These are phyloP conservation scores for Zophobas atratus DNA, from an alignment of 1,140 invertebrate genomes.

Conservation along the genomic window DNA sequence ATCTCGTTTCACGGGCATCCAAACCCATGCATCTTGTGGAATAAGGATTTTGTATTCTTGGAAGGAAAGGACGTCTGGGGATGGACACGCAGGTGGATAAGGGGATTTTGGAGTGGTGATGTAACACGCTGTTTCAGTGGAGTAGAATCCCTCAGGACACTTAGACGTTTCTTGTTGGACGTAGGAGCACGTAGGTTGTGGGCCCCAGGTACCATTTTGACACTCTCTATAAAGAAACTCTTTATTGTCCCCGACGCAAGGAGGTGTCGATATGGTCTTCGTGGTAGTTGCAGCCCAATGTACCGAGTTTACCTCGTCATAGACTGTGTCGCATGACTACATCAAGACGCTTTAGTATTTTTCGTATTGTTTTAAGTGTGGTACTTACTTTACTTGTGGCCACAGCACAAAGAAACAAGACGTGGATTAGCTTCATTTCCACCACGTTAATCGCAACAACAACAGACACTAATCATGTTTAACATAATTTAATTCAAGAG, in stretches of 20 bases:
- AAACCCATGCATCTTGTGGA: background rate
- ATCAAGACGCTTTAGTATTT: no score
- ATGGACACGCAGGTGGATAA: constrained; percentile 10
- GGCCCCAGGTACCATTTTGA: background rate
- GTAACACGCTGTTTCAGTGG: background rate
- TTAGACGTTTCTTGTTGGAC: background rate
- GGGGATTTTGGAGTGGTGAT: background rate
- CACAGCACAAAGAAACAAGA: no score
- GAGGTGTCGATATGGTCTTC: background rate
- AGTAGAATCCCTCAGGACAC: background rate
- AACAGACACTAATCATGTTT: no score
- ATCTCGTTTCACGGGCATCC: constrained; percentile 30
- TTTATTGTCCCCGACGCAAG: background rate
- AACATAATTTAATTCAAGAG: no score
- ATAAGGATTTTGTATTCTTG: background rate
- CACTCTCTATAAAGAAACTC: background rate
- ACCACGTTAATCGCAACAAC: no score
- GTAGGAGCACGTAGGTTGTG: background rate
- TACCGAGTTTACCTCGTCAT: background rate
- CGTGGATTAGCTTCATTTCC: no score
- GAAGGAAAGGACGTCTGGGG: background rate
- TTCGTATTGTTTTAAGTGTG: no score
- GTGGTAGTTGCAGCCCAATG: background rate
- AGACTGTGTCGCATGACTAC: no score
- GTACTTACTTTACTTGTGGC: no score